Percentiles rank a stretch among this genome's conserved stretches.
Conservation (phyloP, 2,113 vertebrate genomes). For the Nansenia antarctica region DNA sequence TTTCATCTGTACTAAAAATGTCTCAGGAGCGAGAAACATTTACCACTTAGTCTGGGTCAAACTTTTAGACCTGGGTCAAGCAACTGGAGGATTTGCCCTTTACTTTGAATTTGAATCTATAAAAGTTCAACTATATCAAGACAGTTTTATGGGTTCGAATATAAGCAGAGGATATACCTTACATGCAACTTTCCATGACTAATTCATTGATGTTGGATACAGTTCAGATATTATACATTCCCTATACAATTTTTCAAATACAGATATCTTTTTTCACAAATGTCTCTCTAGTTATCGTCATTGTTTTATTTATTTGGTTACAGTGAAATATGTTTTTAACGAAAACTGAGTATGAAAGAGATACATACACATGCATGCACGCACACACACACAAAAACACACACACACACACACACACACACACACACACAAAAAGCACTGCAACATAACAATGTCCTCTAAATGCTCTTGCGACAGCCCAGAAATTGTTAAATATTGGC, state of each 20-base stretch:
- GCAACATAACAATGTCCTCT: constrained; percentile 21
- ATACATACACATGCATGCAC: neutral
- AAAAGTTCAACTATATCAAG: constrained; percentile 48
- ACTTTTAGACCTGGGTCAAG: constrained; percentile 14
- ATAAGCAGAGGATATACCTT: constrained; percentile 22
- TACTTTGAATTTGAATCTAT: constrained; percentile 48
- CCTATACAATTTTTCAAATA: neutral
- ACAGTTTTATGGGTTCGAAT: constrained; percentile 10
- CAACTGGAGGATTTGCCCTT: constrained; percentile 39
- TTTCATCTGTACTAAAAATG: neutral
- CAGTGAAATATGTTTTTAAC: neutral
- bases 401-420: neutral
- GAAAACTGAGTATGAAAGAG: constrained; percentile 7
- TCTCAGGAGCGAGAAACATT: constrained; percentile 33
- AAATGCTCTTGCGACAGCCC: constrained; percentile 41
- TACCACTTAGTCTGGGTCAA: constrained; percentile 20
- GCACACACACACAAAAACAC: neutral
- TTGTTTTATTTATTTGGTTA: neutral
- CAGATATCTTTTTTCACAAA: neutral
- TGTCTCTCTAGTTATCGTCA: neutral
- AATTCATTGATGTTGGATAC: neutral
- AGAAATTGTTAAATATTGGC: constrained; percentile 57
- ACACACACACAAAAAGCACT: constrained; percentile 2
- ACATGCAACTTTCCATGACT: constrained; percentile 13
- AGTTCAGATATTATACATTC: neutral